These are phyloP conservation scores for Prinia subflava DNA, from an alignment of 2,113 vertebrate genomes.

Conservation along the genomic window DNA sequence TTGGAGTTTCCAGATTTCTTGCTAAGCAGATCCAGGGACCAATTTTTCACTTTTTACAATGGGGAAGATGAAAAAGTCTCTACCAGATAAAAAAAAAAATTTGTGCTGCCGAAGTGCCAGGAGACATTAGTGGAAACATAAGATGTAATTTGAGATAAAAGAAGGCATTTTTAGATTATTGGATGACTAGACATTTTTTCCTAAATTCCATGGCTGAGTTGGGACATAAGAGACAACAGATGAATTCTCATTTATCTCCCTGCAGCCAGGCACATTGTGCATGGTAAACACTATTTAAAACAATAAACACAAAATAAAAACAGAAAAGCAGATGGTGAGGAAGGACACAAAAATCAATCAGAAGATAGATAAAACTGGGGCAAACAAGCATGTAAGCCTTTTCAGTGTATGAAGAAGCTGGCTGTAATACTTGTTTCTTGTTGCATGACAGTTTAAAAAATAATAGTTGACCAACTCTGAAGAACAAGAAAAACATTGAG, in stretches of 20 bases:
- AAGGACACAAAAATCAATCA: conserved; percentile 7
- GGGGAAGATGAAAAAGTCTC: conserved; percentile 6
- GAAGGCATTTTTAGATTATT: conserved; percentile 30
- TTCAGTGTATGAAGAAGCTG: background rate
- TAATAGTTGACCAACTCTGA: background rate
- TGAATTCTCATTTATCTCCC: background rate
- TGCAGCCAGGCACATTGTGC: background rate
- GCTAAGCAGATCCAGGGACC: background rate
- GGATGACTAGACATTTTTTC: background rate
- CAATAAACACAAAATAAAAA: conserved; percentile 7
- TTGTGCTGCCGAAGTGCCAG: background rate
- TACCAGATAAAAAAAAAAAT: conserved; percentile 23
- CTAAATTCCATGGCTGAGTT: background rate
- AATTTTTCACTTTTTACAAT: background rate
- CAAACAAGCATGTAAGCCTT: background rate
- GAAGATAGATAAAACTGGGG: background rate
- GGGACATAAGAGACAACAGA: background rate
- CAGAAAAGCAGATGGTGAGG: conserved; percentile 14
- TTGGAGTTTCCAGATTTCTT: background rate
- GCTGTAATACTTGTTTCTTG: background rate
- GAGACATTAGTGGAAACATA: background rate
- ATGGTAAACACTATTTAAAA: conserved; percentile 5
- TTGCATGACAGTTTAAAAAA: background rate
- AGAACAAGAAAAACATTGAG: background rate
- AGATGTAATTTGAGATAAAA: conserved; percentile 11